Percentiles rank a stretch among this genome's conserved stretches.
Evolutionary conservation across 2,888 invertebrate genomes (phyloP).

Genomic region (Merodon equestris): DNA sequence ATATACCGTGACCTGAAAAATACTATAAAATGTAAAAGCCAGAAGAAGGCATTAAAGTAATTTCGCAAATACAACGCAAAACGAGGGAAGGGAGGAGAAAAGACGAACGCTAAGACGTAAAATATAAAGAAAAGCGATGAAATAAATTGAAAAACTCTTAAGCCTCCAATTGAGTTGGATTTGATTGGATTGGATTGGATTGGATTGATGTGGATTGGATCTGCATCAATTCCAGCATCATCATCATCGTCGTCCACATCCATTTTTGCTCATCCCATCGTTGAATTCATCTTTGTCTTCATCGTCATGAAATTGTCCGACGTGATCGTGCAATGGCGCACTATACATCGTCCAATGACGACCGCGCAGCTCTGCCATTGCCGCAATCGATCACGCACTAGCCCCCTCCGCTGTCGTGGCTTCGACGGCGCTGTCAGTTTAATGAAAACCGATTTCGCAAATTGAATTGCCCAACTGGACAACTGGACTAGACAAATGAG

Average conservation of each 20-base stretch:
- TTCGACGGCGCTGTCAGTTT: conserved; percentile 61
- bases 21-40: conserved; percentile 54
- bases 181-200: conserved; percentile 52
- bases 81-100: conserved; percentile 1
- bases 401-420: conserved; percentile 26
- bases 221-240: conserved; percentile 21
- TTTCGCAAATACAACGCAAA: conserved; percentile 29
- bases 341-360: conserved; percentile 57
- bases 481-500: too few species aligned
- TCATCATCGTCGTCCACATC: conserved; percentile 13
- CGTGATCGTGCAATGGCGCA: conserved; percentile 65
- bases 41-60: conserved; percentile 49
- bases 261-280: conserved; percentile 35
- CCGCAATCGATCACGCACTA: conserved; percentile 66
- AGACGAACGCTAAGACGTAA: too few species aligned
- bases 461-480: conserved; percentile 66
- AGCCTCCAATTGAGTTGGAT: conserved; percentile 63
- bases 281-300: conserved; percentile 59
- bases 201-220: conserved; percentile 40
- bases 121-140: conserved; percentile 48
- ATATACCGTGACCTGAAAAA: conserved; percentile 63
- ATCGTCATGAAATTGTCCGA: conserved; percentile 64
- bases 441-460: conserved; percentile 69
- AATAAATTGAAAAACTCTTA: conserved; percentile 69
- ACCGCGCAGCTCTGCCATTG: conserved; percentile 45